Base-by-base conservation (phyloP, 2,888 invertebrate genomes). In the Perdita meconis region DNA sequence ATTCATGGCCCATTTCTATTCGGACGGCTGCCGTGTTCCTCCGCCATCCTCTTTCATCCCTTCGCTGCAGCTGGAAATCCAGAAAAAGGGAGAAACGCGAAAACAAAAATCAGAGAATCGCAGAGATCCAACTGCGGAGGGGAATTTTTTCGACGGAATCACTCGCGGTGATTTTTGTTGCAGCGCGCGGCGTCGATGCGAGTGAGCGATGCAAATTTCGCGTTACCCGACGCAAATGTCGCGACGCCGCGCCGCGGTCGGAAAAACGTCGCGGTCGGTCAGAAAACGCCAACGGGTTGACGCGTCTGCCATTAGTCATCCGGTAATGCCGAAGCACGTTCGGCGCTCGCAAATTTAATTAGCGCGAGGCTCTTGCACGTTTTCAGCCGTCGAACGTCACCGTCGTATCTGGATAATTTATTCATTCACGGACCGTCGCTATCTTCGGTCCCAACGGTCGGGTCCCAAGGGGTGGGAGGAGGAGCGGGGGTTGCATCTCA, bases 281-380 rank as follows among this genome's bases (percentile, higher is more conserved):
- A 53, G 50, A 61, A 22, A 72, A 79, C 65, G 73, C 79, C 63
- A 74, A 16, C 59, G 66, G 66, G 75, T 76, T 76, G 83, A 74
- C 75, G 81, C 59, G 69, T 47, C 26, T 36, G 71, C 75, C 78
- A 81, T 85, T 85, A 85, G 68, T 78, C 80, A 81, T 60, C 76
- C 30, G 68, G 59, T 73, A 76, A 80, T 85, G 81, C 74, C 44
- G 60, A 78, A 66, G 76, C 81, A 84, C 82, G 81, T 81, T 74
- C 74, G 73, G 55, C 51, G 81, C 75, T 75, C 70, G 80, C 70
- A 65, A 85, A 84, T 84, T 85, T 84, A 85, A 87, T 88, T 88
- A 87, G 83, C 76, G 61, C 67, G n/a, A n/a, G n/a, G 63, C 76
- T 80, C 80, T 84, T 76, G 71, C 79, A 50, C 75, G 64, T 70